Percentiles rank a stretch among this genome's conserved stretches.
These are phyloP conservation scores for Buphagus erythrorhynchus DNA, from an alignment of 2,797 vertebrate species.

Conservation along the genomic window DNA sequence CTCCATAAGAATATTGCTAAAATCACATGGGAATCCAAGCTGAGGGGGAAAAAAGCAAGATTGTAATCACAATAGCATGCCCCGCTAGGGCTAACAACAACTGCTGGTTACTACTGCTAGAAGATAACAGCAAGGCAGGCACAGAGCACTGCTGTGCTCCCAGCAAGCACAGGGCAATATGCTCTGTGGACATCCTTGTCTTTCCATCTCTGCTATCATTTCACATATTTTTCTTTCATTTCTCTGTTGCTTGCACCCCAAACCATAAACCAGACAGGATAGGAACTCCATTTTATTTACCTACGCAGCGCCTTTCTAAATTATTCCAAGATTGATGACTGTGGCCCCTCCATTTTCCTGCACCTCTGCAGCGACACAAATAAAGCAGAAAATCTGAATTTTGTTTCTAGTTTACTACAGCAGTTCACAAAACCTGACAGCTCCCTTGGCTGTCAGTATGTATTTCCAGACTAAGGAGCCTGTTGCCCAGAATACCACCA, in stretches of 20 bases:
- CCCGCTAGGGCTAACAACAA: not conserved
- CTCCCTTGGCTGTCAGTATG: not conserved
- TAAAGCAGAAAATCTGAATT: not conserved
- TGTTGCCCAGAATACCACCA: not conserved
- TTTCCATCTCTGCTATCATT: not conserved
- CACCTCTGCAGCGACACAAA: not conserved
- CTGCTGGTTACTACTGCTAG: not conserved
- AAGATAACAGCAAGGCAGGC: not conserved
- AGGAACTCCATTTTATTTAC: not conserved
- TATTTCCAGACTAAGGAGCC: not conserved
- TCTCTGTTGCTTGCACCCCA: not conserved
- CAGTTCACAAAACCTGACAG: not conserved
- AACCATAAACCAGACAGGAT: not conserved
- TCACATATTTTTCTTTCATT: not conserved
- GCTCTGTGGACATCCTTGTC: not conserved
- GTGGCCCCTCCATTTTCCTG: not conserved
- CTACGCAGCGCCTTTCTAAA: not conserved
- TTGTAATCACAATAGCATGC: conserved; percentile 24
- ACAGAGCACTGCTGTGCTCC: not conserved
- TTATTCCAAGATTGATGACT: not conserved
- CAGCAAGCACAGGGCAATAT: not conserved
- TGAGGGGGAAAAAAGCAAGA: not conserved
- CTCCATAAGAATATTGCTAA: conserved; percentile 22
- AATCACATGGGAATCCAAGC: conserved; percentile 26
- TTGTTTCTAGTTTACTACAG: not conserved